Evolutionary conservation across 2,888 invertebrate species (phyloP).

Genomic region (Nephrocerus scutellatus): DNA sequence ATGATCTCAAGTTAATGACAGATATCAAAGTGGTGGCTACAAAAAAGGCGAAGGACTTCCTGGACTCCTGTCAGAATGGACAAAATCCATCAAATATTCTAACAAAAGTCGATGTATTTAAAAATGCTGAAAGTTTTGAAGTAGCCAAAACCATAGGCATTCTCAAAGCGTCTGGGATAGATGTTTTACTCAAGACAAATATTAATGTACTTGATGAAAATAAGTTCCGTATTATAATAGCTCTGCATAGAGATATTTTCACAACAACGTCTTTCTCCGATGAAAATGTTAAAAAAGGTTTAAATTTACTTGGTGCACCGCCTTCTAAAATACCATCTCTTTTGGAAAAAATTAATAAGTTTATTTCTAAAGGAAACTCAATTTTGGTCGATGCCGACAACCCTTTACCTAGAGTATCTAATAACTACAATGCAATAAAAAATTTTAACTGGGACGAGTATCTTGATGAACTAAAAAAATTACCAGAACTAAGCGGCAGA

Average conservation of each 20-base stretch:
- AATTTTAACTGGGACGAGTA: slow-evolving; percentile 21
- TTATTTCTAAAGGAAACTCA: slow-evolving; percentile 14
- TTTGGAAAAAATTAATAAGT: slow-evolving; percentile 14
- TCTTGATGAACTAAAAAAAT: slow-evolving; percentile 14
- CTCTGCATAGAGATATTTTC: slow-evolving; percentile 17
- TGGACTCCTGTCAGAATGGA: slow-evolving; percentile 16
- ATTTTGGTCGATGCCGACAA: slow-evolving; percentile 16
- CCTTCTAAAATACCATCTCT: too few species aligned
- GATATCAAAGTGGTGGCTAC: slow-evolving; percentile 16
- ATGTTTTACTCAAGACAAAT: slow-evolving; percentile 14
- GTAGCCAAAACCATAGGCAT: slow-evolving; percentile 16
- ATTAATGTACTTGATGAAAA: slow-evolving; percentile 15
- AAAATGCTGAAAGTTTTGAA: slow-evolving; percentile 14
- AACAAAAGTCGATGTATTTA: slow-evolving; percentile 16
- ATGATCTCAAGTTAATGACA: slow-evolving; percentile 10
- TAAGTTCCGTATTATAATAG: slow-evolving; percentile 13
- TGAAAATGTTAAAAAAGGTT: slow-evolving; percentile 3
- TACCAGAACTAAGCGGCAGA: slow-evolving; percentile 10
- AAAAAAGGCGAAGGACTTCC: slow-evolving; percentile 19
- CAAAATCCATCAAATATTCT: slow-evolving; percentile 19
- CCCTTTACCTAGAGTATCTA: too few species aligned
- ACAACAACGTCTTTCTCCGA: slow-evolving; percentile 15
- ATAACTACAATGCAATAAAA: slow-evolving; percentile 10
- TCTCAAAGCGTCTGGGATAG: slow-evolving; percentile 18
- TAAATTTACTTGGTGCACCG: too few species aligned